Evolutionary conservation across 2,113 vertebrate genomes (phyloP), one percentile per base, ranked within the genome.

Genomic region (Struthio camelus): DNA sequence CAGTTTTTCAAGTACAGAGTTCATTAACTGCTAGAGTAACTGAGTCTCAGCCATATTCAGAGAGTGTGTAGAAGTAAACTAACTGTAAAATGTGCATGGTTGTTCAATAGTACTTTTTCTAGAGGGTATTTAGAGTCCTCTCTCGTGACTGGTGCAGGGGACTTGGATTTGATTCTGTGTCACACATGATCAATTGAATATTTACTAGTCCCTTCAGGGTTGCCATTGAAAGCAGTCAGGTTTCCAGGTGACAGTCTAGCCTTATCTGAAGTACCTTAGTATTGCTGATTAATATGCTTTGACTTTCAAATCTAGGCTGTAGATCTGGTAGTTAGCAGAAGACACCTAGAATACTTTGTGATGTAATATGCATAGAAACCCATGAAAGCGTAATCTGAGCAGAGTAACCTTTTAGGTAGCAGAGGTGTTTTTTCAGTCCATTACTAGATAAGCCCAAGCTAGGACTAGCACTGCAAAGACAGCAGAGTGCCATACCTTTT

Each of bases 1-100:
- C 90, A 83, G 89, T 85, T 77, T 79, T 88, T 85, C 75, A 85
- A 84, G 61, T 89, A 64, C n/a, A 88, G 54, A 19, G 67, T 58
- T 78, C 32, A 48, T 65, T 85, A 67, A 86, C n/a, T 61, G 30
- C 12, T 42, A 84, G 48, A 3, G 12, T 80, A 75, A 44, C 82
- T 64, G 64, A 80, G 64, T 51, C 34, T 75, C n/a, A 78, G 44
- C 12, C 50, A 6, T 76, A 40, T 62, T 93, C 58, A 51, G 40
- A 38, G 65, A 75, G 13, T 27, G 27, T n/a, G 6, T 50, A 77
- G 44, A 80, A 89, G 25, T 69, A 24, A 89, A 87, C 24, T 76
- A 84, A 72, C 53, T 53, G 20, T 54, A 51, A 80, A 54, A 87
- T 78, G 77, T 77, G 34, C 22, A 18, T 87, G 67, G 30, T 56